Conservation (phyloP, 2,797 vertebrate species). For the Poeciliopsis turneri region DNA sequence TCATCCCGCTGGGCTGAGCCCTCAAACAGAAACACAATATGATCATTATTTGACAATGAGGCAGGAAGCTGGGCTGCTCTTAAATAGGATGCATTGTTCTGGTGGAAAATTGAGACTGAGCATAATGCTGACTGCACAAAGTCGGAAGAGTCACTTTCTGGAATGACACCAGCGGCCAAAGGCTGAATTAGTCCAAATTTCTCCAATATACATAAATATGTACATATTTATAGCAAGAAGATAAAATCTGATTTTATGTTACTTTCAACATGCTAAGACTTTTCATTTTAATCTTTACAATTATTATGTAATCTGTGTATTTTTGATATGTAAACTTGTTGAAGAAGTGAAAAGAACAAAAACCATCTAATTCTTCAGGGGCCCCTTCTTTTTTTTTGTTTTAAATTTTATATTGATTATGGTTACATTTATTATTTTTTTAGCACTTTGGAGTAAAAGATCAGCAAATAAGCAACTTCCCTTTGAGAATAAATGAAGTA, state of each 20-base stretch:
- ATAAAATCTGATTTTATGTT: background rate
- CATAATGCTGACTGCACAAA: background rate
- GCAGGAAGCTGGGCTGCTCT: background rate
- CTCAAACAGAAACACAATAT: slow-evolving; percentile 5
- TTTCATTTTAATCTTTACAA: background rate
- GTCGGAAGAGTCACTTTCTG: background rate
- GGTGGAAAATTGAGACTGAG: background rate
- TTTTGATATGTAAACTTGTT: background rate
- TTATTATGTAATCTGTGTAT: background rate
- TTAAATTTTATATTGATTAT: no score
- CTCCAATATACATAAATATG: background rate
- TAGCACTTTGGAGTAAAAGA: no score
- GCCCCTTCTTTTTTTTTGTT: background rate
- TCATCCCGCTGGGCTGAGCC: background rate
- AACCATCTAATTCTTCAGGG: background rate
- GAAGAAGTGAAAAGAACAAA: background rate
- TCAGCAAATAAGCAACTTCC: no score
- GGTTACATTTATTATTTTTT: no score
- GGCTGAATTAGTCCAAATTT: background rate
- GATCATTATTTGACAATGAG: slow-evolving; percentile 2
- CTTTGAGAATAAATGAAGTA: no score
- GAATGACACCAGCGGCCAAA: background rate
- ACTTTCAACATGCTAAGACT: background rate
- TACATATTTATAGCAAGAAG: background rate
- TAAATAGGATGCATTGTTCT: background rate